Conservation (phyloP, 2,113 vertebrate species). For the Thalassoma bifasciatum region DNA sequence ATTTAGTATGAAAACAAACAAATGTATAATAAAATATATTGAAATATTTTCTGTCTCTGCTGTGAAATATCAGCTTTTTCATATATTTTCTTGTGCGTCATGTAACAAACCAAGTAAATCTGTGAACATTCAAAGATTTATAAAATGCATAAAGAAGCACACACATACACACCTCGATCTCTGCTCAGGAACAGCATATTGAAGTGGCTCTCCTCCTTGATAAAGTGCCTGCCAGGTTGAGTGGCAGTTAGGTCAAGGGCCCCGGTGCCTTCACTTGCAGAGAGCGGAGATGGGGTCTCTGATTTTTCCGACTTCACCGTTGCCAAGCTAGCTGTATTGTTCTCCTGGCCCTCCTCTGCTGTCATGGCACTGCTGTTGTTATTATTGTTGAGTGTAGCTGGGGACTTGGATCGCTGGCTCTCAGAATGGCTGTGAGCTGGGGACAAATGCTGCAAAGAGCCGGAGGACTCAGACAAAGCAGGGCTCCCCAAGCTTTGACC, state of each 20-base stretch:
- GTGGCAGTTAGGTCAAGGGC: constrained; percentile 96
- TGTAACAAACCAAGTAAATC: neutral
- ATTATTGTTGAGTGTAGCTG: constrained; percentile 80
- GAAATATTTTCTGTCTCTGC: too few species aligned
- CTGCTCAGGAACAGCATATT: constrained; percentile 96
- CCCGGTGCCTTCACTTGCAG: constrained; percentile 88
- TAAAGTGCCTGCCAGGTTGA: constrained; percentile 87
- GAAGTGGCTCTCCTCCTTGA: constrained; percentile 97
- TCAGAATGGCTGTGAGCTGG: constrained; percentile 91
- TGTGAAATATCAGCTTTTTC: too few species aligned
- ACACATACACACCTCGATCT: constrained; percentile 96
- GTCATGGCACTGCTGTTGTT: constrained; percentile 72
- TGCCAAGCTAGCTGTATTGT: constrained; percentile 74
- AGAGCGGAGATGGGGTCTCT: constrained; percentile 88
- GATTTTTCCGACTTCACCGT: constrained; percentile 96
- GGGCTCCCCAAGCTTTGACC: constrained; percentile 95
- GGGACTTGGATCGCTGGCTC: constrained; percentile 93
- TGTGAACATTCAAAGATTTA: neutral
- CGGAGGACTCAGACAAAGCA: constrained; percentile 93
- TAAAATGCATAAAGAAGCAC: neutral
- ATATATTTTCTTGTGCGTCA: too few species aligned
- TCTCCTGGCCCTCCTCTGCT: constrained; percentile 87
- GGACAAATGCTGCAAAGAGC: constrained; percentile 92
- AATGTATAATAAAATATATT: too few species aligned
- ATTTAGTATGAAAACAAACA: too few species aligned